Evolutionary conservation across 2,113 vertebrate genomes (phyloP), one percentile per base, ranked within the genome.

Genomic region (Gymnocephalus cernua): DNA sequence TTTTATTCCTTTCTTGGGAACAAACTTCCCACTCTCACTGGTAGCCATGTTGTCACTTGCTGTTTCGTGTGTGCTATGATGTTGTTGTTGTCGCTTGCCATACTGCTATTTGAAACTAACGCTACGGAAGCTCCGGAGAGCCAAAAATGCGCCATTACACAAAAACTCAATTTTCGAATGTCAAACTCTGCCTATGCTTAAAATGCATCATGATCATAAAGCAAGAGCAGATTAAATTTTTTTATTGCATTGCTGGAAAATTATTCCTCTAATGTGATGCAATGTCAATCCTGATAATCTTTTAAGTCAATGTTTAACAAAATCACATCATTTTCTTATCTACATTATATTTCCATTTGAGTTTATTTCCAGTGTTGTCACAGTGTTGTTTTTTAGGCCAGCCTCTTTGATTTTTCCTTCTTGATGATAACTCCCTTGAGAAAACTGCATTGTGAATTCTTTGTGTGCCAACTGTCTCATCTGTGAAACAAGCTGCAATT

Each of bases 401-500:
- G 16, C 10, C 11, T 65, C 38, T 69, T 8, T 38, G 4, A 69
- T 77, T 74, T 51, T 14, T 53, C 23, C 19, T 23, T 70, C 57
- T 77, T 11, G 19, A 63, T 50, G 67, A 61, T 45, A 71, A 58
- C 58, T 80, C 70, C 71, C 68, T 47, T 4, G 54, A 75, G 63
- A 82, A 48, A 63, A 67, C 2, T 12, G 8, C 27, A 35, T 21
- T 64, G 61, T 61, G 56, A 74, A 77, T 72, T 38, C 38, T 48
- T 29, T 32, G 27, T 27, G 38, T 61, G 63, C 61, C 74, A 80
- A 59, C 23, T 9, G 67, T 69, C 35, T 85, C 64, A 56, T 71
- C 61, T 61, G 25, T 9, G 64, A 85, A 87, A 61, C 48, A 45
- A 84, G 63, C 80, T 45, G 11, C 44, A 78, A 65, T 70, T 83